Evolutionary conservation across 2,113 vertebrate species (phyloP).

Genomic region (Pterocles burchelli): DNA sequence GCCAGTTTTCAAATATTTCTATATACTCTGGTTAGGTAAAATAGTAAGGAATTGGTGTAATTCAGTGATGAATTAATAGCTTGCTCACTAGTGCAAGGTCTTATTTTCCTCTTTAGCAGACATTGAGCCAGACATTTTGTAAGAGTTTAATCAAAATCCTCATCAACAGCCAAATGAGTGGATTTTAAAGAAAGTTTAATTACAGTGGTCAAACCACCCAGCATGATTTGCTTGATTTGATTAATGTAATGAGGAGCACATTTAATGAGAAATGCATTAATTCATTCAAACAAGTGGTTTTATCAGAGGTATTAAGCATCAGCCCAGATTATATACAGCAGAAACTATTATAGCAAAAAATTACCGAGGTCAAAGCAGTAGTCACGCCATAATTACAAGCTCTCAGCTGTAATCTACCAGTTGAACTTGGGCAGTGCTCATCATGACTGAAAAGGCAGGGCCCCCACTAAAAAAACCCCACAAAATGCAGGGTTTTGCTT

Average conservation of each 20-base stretch:
- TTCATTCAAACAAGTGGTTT: conserved; percentile 66
- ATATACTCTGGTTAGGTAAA: neutral
- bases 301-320: conserved; percentile 54
- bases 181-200: conserved; percentile 64
- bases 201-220: conserved; percentile 63
- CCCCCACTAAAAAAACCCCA: neutral
- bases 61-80: neutral
- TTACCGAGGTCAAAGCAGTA: conserved; percentile 33
- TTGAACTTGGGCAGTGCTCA: neutral
- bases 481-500: neutral
- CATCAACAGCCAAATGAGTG: conserved; percentile 58
- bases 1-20: neutral
- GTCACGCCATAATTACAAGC: conserved; percentile 32
- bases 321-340: conserved; percentile 30
- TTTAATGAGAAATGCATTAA: conserved; percentile 67
- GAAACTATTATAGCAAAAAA: conserved; percentile 49
- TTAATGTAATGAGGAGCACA: conserved; percentile 58
- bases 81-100: neutral
- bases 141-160: conserved; percentile 65
- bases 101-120: conserved; percentile 6
- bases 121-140: conserved; percentile 13
- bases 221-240: conserved; percentile 64
- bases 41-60: neutral
- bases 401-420: conserved; percentile 2
- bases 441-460: neutral